Evolutionary conservation across 2,113 vertebrate species (phyloP), one percentile per base, ranked within the genome.

Genomic region (Sterrhoptilus dennistouni): DNA sequence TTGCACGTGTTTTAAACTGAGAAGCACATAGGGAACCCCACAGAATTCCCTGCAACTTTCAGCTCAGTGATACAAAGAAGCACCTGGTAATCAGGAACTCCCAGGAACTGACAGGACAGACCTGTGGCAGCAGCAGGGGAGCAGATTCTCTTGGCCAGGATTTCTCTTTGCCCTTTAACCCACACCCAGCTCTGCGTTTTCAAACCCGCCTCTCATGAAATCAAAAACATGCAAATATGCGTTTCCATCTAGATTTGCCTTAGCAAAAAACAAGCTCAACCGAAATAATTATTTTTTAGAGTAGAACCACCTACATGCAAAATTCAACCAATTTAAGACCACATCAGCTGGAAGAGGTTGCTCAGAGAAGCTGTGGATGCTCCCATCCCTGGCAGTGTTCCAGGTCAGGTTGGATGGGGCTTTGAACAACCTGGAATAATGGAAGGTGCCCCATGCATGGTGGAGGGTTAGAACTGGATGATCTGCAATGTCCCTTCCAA

Each of bases 11-110:
- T 64, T 47, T 15, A 42, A 6, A 1, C 0, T 0, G 5, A 86
- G 15, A 49, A 40, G 1, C 15, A 14, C 2, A 1, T 0, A 56
- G 50, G 0, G 5, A 65, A 36, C 4, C 8, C 8, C 0, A 9
- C 4, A 22, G 8, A 72, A 14, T 36, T n/a, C 23, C 23, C 59
- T 16, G 12, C 36, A 72, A 13, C 35, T 17, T 31, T 10, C 60
- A 45, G 77, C 12, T 57, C 69, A 45, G 69, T 1, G 28, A 35
- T 0, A 21, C 4, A 25, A 20, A n/a, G 38, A 8, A 74, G 31
- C 53, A 29, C 18, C 28, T 5, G 8, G 5, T 3, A 35, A 21
- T 27, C 20, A 75, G 0, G 5, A 28, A 29, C 6, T 14, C 5
- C 38, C 65, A 49, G 0, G 1, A 31, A 70, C 3, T 2, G 6